phyloP scores from a whole-genome alignment of 1,140 invertebrate species.

The Berghia stephanieae region DNA sequence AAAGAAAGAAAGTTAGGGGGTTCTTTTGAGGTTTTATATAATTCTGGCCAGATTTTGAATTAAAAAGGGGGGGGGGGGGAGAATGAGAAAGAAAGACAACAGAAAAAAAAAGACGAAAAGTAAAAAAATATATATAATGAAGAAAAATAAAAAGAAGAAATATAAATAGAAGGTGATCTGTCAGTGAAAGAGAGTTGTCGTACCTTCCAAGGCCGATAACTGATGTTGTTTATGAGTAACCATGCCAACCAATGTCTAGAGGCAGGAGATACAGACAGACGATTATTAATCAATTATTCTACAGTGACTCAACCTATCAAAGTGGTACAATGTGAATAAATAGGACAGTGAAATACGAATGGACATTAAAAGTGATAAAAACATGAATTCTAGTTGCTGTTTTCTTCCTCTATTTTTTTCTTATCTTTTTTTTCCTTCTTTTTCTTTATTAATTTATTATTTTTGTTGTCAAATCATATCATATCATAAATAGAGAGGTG shows the following conservation, averaged over 20 bases:
- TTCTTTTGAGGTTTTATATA: neutral
- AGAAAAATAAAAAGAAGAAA: slow-evolving; percentile 1
- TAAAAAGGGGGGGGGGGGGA: slow-evolving; percentile 12
- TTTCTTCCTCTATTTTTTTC: neutral
- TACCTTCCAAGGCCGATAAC: too few species aligned
- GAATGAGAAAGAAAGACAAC: slow-evolving; percentile 14
- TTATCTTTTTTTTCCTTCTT: neutral
- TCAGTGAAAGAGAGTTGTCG: neutral
- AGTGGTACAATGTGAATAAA: too few species aligned
- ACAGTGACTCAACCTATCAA: too few species aligned
- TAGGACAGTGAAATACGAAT: too few species aligned
- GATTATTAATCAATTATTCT: too few species aligned
- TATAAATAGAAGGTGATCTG: neutral
- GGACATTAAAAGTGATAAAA: too few species aligned
- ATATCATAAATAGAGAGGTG: neutral
- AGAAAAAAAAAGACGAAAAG: neutral
- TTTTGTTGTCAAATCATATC: neutral
- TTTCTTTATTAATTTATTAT: neutral
- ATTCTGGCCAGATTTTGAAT: neutral
- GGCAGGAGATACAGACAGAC: too few species aligned
- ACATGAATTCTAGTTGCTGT: too few species aligned
- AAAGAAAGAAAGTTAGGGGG: neutral
- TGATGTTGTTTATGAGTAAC: too few species aligned
- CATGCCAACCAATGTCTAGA: too few species aligned
- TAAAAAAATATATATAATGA: neutral